Conservation (phyloP, 2,113 vertebrate genomes). For the Prionailurus bengalensis region DNA sequence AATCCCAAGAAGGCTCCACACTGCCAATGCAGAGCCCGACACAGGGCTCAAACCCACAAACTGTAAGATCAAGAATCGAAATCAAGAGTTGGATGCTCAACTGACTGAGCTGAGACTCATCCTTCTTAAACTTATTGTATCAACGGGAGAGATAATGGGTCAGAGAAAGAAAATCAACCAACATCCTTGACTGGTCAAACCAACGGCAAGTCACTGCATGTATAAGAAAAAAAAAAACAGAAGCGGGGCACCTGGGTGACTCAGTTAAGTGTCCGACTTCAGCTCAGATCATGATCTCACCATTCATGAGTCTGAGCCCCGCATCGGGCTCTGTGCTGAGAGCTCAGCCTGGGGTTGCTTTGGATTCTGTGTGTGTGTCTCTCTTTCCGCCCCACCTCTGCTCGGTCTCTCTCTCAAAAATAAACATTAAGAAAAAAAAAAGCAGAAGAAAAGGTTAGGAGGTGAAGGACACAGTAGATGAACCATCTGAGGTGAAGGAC, state of each 20-base stretch:
- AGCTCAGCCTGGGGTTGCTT: no score
- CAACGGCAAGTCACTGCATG: background rate
- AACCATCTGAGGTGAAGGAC: background rate
- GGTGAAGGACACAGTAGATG: background rate
- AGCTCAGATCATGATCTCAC: no score
- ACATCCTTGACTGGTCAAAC: background rate
- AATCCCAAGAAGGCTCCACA: background rate
- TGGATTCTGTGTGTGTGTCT: no score
- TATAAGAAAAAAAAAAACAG: background rate
- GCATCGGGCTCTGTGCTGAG: no score
- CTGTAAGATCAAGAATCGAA: no score
- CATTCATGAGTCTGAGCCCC: no score
- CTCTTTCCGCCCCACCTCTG: no score
- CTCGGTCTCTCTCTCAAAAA: no score
- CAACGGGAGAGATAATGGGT: background rate
- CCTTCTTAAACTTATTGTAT: background rate
- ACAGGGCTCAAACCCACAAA: background rate
- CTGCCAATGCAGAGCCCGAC: background rate
- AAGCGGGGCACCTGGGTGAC: no score
- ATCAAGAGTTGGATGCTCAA: background rate
- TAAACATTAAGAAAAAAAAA: background rate
- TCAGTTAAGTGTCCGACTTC: no score
- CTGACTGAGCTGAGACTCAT: background rate
- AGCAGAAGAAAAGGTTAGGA: background rate
- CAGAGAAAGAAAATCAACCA: slow-evolving; percentile 21